A percentile compares a stretch with the other conserved stretches of the same genome.
These are phyloP conservation scores for Pavo muticus DNA, from an alignment of 2,113 vertebrate species.

Conservation along the genomic window DNA sequence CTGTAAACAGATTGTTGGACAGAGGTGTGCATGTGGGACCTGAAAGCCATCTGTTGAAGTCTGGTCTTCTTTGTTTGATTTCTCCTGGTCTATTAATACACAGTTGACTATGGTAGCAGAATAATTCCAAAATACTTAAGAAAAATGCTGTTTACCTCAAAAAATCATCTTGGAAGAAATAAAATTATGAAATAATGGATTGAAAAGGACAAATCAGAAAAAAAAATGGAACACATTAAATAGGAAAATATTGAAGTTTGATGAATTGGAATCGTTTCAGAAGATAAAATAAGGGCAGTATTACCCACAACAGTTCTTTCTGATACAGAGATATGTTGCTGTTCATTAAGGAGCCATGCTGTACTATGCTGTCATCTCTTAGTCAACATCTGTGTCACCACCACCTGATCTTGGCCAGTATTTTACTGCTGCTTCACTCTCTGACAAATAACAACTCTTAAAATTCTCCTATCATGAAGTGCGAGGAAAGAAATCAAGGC, in stretches of 20 bases:
- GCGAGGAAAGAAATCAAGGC: background rate
- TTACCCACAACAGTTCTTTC: background rate
- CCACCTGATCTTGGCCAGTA: background rate
- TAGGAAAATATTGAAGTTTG: background rate
- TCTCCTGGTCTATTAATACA: background rate
- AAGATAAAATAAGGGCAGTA: background rate
- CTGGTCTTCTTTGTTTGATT: background rate
- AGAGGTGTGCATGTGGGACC: background rate
- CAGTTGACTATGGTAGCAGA: background rate
- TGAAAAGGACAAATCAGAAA: background rate
- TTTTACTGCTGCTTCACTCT: background rate
- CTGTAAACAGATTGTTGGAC: conserved; percentile 58
- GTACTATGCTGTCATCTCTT: too few species aligned
- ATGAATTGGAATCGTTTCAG: background rate
- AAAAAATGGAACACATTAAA: fast-evolving
- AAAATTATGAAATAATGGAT: background rate
- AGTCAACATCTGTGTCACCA: background rate
- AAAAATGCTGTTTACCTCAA: background rate
- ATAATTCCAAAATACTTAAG: background rate
- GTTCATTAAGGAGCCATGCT: too few species aligned
- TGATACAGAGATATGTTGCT: fast-evolving
- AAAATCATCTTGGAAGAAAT: background rate
- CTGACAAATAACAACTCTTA: background rate
- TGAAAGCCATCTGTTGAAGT: conserved; percentile 50
- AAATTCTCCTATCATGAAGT: background rate